Evolutionary conservation across 2,113 vertebrate genomes (phyloP), one percentile per base, ranked within the genome.

Genomic region (Chunga burmeisteri): DNA sequence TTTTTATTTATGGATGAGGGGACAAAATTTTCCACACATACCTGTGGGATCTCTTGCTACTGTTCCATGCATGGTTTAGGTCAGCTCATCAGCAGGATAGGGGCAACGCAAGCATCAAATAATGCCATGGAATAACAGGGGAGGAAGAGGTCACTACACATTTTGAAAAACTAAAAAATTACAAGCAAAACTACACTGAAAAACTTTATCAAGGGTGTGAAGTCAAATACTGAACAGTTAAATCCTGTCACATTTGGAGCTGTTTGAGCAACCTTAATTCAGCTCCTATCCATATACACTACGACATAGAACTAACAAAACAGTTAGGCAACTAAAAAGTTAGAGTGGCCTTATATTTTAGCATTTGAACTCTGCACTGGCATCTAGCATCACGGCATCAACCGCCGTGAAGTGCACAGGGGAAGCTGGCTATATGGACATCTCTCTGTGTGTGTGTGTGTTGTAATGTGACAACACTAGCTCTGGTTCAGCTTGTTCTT

Each of bases 381-480:
- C 12, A 58, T 58, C 18, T 30, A 49, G 10, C 14, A 80, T 15
- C 6, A 40, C 73, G 34, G 3, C 16, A 53, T 49, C 16, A 56
- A 18, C n/a, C 32, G n/a, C 40, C 13, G 17, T 13, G 23, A 36
- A 36, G 6, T 13, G 6, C 7, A 15, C 3, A 49, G 32, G 10
- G 22, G 13, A 93, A 81, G 23, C 4, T 70, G 58, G 9, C 5
- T 47, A 8, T n/a, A 49, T 29, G 36, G 29, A 16, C 29, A 34
- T 47, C 49, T 58, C 10, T 68, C 10, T 47, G 16, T 68, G 20
- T 61, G 49, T 12, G 2, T 70, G 6, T 10, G 22, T 11, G 9
- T 22, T 47, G 14, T 10, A 30, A 26, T 30, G 32, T 0, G 3
- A 15, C n/a, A 30, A 6, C 20, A 61, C 7, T 18, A 18, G 6